A percentile compares a stretch with the other conserved stretches of the same genome.
Conservation (phyloP, 2,888 invertebrate genomes). For the Apamea monoglypha region DNA sequence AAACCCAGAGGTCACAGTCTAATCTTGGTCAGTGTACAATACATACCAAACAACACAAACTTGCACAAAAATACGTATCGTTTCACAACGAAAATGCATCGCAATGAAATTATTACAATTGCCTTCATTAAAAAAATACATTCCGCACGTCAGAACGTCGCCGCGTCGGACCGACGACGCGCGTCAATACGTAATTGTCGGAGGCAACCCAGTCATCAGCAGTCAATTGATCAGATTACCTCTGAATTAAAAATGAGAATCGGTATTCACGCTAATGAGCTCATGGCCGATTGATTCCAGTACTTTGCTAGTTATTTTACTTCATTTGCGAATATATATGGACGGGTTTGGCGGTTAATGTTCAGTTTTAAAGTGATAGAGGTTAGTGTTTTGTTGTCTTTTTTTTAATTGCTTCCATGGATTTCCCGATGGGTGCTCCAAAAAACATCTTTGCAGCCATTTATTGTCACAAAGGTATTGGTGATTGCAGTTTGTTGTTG, state of each 20-base stretch:
- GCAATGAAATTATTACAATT: neutral
- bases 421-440: neutral
- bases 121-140: neutral
- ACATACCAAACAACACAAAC: neutral
- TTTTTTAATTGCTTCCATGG: neutral
- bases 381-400: neutral
- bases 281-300: slow-evolving; percentile 48
- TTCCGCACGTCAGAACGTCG: neutral
- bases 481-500: too few species aligned
- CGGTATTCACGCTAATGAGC: slow-evolving; percentile 55
- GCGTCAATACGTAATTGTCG: slow-evolving; percentile 40
- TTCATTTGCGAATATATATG: slow-evolving; percentile 7
- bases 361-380: slow-evolving; percentile 1
- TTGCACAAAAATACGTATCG: neutral
- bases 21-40: neutral
- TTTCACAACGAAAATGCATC: neutral
- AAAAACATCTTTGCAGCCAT: neutral
- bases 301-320: slow-evolving; percentile 16
- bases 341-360: neutral
- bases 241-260: slow-evolving; percentile 71
- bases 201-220: slow-evolving; percentile 12
- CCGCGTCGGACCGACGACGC: neutral
- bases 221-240: slow-evolving; percentile 69
- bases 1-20: too few species aligned
- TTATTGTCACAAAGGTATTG: neutral